Conservation (phyloP, 2,797 vertebrate genomes). For the Hirundo rustica region DNA sequence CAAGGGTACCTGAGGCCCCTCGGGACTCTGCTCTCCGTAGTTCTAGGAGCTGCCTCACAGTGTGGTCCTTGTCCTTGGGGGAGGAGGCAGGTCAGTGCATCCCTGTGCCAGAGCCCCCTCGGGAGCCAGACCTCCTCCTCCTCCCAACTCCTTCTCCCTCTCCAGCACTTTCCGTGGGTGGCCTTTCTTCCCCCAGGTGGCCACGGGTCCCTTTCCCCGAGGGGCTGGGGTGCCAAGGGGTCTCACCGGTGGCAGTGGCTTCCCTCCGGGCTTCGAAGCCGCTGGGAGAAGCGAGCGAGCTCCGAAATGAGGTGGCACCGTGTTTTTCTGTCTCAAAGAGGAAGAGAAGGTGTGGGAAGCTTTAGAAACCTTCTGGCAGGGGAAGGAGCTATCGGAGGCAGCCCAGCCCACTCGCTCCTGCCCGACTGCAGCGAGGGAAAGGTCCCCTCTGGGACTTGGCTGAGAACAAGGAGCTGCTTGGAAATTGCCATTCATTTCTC, state of each 20-base stretch:
- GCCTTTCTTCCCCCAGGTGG: constrained; percentile 4
- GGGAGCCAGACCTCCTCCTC: neutral
- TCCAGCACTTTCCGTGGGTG: constrained; percentile 27
- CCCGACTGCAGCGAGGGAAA: constrained; percentile 33
- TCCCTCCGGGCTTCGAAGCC: neutral
- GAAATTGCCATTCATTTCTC: constrained; percentile 1
- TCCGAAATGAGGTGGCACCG: neutral
- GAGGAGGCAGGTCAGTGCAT: neutral
- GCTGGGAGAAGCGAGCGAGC: neutral
- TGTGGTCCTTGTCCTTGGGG: neutral
- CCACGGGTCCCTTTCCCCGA: neutral
- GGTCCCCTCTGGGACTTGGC: constrained; percentile 23
- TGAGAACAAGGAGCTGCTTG: constrained; percentile 16
- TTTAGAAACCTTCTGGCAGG: constrained; percentile 55
- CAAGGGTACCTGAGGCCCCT: neutral
- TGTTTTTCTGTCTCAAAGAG: constrained; percentile 47
- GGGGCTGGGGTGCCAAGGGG: constrained; percentile 1
- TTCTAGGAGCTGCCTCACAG: constrained; percentile 20
- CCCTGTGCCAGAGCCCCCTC: neutral
- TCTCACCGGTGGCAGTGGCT: constrained; percentile 26
- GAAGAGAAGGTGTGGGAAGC: constrained; percentile 60
- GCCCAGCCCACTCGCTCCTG: constrained; percentile 51
- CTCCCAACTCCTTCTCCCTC: neutral
- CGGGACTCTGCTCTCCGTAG: neutral
- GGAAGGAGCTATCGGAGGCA: constrained; percentile 44